Evolutionary conservation across 2,888 invertebrate genomes (phyloP), one percentile per base, ranked within the genome.

Genomic region (Morpho helenor): DNA sequence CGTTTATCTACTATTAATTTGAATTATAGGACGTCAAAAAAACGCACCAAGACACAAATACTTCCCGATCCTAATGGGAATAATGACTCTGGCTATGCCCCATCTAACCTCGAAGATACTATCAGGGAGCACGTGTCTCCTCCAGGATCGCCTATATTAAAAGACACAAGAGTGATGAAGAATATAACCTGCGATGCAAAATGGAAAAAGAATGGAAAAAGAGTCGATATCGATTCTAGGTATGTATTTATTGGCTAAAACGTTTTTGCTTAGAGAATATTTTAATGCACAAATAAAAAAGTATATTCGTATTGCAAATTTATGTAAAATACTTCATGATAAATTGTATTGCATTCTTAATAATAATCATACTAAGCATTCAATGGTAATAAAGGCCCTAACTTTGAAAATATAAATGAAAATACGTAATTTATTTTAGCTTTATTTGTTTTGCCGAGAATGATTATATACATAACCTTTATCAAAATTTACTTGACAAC

Each of bases 51-150:
- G 60, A 63, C 89, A 49, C 91, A 92, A 66, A 74, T 85, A 16
- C 75, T 91, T 49, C 92, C 92, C 51, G 95, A 95, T 75, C 94
- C 95, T 45, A 96, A 96, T 78, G 96, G 96, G 67, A 96, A 96
- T 92, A 95, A 96, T 83, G 96, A 96, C 85, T 95, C 95, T 59
- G 96, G 96, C 61, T 96, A 96, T 82, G 95, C 94, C 59, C 93
- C 95, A 62, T 94, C 93, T 69, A 92, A 93, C 60, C 69, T 88
- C 0, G 91, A 91, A 65, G 93, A 93, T 51, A 91, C 89, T 8
- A 82, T 85, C 63, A 81, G 85, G 23, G 93, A 93, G 71, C 94
- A 93, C 74, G 87, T 91, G 42, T 89, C 93, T 16, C 92, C 92
- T 0, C 91, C 91, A 52, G 80, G 76, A 0, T 91, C 91, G 1